phyloP scores from a whole-genome alignment of 2,797 vertebrate genomes.

The Tapirus indicus region DNA sequence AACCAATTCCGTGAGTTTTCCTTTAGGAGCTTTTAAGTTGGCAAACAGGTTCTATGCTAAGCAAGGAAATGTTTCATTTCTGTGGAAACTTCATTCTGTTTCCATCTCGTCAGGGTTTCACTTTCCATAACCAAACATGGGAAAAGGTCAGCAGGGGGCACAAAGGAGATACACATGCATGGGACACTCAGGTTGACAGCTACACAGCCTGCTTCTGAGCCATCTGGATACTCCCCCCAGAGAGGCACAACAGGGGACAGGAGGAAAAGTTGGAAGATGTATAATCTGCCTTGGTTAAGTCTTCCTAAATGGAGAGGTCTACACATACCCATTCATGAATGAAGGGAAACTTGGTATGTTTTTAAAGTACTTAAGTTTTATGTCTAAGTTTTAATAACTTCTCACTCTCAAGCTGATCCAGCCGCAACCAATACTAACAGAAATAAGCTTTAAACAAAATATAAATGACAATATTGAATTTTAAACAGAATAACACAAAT shows the following conservation, averaged over 20 bases:
- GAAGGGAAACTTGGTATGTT: neutral
- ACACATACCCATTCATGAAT: neutral
- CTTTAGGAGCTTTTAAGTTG: constrained; percentile 10
- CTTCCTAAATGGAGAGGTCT: neutral
- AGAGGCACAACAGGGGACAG: neutral
- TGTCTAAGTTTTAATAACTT: neutral
- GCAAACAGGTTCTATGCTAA: neutral
- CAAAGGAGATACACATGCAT: neutral
- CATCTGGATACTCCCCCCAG: neutral
- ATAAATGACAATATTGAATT: neutral
- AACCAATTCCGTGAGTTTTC: constrained; percentile 8
- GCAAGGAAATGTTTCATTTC: constrained; percentile 16
- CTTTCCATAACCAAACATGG: neutral
- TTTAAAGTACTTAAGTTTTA: neutral
- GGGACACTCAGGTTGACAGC: neutral
- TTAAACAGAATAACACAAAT: constrained; percentile 17
- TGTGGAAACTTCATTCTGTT: constrained; percentile 29
- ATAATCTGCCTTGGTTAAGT: neutral
- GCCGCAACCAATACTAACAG: neutral
- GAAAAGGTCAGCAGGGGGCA: neutral
- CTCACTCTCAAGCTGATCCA: neutral
- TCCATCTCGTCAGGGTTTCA: constrained; percentile 30
- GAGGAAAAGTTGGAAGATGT: neutral
- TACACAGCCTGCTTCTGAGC: neutral
- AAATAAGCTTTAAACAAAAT: constrained; percentile 16